Conservation (phyloP, 1,140 invertebrate genomes). For the Aphaenogaster floridana region DNA sequence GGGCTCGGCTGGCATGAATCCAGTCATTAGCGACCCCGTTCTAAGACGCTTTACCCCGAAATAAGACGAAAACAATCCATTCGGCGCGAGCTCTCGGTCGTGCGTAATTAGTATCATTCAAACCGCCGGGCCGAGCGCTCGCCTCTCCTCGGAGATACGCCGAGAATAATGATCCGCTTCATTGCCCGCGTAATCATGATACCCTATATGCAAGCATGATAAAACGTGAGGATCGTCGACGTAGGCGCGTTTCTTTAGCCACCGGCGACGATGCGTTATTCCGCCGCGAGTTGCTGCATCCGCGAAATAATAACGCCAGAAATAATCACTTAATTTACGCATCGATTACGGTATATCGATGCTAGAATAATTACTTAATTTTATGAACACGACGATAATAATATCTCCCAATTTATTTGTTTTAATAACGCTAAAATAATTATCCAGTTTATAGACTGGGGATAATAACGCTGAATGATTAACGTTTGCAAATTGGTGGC, state of each 20-base stretch:
- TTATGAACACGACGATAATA: not conserved
- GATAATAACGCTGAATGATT: conserved; percentile 32
- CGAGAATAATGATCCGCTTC: conserved; percentile 55
- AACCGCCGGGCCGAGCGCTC: not conserved
- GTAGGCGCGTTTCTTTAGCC: conserved; percentile 8
- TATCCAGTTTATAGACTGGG: conserved; percentile 10
- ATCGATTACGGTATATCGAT: not conserved
- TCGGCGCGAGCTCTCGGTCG: conserved; percentile 33
- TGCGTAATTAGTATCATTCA: conserved; percentile 53
- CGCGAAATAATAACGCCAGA: conserved; percentile 18
- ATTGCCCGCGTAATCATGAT: conserved; percentile 54
- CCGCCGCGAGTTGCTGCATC: not conserved
- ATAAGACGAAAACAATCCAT: conserved; percentile 67
- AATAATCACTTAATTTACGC: conserved; percentile 51
- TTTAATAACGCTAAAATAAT: conserved; percentile 40
- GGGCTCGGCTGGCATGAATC: conserved; percentile 50
- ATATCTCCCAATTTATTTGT: conserved; percentile 11
- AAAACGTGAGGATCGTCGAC: conserved; percentile 39
- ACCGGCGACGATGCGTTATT: conserved; percentile 32
- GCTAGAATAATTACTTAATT: conserved; percentile 41
- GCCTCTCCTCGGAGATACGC: not conserved
- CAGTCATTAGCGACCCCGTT: conserved; percentile 64
- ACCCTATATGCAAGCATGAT: conserved; percentile 37
- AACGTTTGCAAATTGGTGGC: conserved; percentile 8
- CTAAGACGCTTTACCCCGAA: conserved; percentile 65